These are phyloP conservation scores for Caenorhabditis macrosperma DNA, from an alignment of 2,888 invertebrate species.

Conservation along the genomic window DNA sequence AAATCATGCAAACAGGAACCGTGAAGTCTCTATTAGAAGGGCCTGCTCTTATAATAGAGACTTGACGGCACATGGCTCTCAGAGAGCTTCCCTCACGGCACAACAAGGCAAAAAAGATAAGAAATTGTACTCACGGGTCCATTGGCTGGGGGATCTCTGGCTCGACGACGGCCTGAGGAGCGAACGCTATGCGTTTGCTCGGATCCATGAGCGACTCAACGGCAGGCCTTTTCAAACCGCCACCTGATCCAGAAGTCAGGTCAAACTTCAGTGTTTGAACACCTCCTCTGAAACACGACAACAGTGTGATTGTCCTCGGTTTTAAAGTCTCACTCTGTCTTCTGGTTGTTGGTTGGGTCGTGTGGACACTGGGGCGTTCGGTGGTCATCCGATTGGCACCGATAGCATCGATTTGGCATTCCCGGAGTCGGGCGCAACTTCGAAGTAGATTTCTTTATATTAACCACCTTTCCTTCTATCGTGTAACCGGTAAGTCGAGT, in stretches of 20 bases:
- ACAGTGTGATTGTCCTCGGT: too few relatives aligned
- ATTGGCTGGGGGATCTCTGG: conserved; percentile 74
- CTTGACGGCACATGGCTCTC: too few relatives aligned
- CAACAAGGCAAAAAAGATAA: too few relatives aligned
- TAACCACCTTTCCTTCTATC: conserved; percentile 77
- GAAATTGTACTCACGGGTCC: conserved; percentile 72
- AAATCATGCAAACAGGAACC: neutral
- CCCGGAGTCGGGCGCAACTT: conserved; percentile 77
- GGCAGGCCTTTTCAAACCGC: conserved; percentile 46
- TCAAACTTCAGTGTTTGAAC: conserved; percentile 64
- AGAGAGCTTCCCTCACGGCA: too few relatives aligned
- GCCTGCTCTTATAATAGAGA: too few relatives aligned
- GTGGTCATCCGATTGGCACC: conserved; percentile 76
- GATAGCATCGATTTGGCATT: conserved; percentile 74
- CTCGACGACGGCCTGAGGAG: conserved; percentile 57
- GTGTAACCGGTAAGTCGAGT: conserved; percentile 73
- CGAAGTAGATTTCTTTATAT: conserved; percentile 79
- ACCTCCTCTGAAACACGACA: conserved; percentile 4
- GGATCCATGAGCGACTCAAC: conserved; percentile 44
- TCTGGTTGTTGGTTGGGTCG: conserved; percentile 54
- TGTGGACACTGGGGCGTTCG: conserved; percentile 78
- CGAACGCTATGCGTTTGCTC: conserved; percentile 38
- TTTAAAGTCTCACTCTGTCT: neutral
- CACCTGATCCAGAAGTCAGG: conserved; percentile 50
- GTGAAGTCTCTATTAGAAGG: too few relatives aligned